A percentile compares a stretch with the other conserved stretches of the same genome.
Conservation (phyloP, 2,888 invertebrate species). For the Proisotoma minuta region DNA sequence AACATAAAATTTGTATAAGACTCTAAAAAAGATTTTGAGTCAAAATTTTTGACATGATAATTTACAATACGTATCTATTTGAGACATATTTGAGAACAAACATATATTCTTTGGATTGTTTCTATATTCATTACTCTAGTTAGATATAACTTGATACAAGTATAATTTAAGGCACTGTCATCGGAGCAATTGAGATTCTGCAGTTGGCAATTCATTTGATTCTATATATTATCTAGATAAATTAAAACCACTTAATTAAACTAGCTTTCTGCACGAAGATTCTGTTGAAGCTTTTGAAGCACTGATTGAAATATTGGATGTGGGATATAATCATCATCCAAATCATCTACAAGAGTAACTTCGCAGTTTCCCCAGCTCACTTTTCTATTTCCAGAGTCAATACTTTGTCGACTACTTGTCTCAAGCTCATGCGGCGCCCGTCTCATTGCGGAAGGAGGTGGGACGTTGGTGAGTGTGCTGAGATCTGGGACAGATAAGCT, state of each 20-base stretch:
- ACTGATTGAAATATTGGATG: slow-evolving; percentile 45
- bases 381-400: slow-evolving; percentile 30
- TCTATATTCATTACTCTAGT: no score
- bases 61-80: no score
- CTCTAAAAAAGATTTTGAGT: no score
- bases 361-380: slow-evolving; percentile 47
- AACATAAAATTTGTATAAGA: no score
- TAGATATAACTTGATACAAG: not conserved
- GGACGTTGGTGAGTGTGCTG: slow-evolving; percentile 8
- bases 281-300: slow-evolving; percentile 34
- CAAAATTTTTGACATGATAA: not conserved
- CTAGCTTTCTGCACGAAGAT: not conserved
- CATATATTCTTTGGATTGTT: not conserved
- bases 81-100: no score
- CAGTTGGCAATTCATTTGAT: not conserved
- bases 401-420: slow-evolving; percentile 19
- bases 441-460: slow-evolving; percentile 16
- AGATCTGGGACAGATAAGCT: slow-evolving; percentile 41
- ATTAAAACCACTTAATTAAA: not conserved
- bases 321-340: slow-evolving; percentile 45
- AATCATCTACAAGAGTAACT: slow-evolving; percentile 42
- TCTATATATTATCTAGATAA: not conserved
- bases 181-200: not conserved
- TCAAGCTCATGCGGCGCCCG: slow-evolving; percentile 18
- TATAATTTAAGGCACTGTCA: not conserved